Evolutionary conservation across 2,113 vertebrate species (phyloP), one percentile per base, ranked within the genome.

Genomic region (Vanacampus margaritifer): DNA sequence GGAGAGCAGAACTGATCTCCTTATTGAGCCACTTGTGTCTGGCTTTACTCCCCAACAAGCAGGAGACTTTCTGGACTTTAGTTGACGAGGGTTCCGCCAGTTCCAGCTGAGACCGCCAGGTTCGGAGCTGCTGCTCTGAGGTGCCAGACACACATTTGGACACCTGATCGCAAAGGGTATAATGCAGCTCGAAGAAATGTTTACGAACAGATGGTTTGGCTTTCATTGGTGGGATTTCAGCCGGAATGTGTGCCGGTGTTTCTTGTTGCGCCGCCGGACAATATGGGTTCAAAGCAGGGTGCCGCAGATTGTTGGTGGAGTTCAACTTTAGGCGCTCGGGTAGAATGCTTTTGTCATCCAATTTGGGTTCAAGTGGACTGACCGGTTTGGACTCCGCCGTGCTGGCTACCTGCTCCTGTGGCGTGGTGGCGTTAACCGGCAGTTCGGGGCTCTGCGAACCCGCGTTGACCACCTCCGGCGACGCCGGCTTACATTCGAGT

Each of bases 101-200:
- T 39, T 81, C 77, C 61, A 88, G 36, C 41, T 81, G 48, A 75
- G 84, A 84, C 63, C 72, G 43, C 91, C 89, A 92, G 48, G 71
- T 78, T 19, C 60, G 69, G 1, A 86, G 86, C 14, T 91, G 83
- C 21, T 80, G 76, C 11, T 62, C 74, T 0, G 67, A 72, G 16
- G 93, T 92, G 21, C 76, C 74, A 0, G 87, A 89, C 70, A 97
- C 94, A 0, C 84, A 91, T 74, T 66, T 82, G 0, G 93, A 90
- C 7, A 99, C 83, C 0, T 92, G 73, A 0, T 89, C 84, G 19
- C 93, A 94, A 26, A 98, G 85, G 1, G 89, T 92, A 0, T 89
- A 71, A 46, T 99, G 97, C 71, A 98, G 79, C 32, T 91, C 88
- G 16, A 87, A 73, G 51, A 99, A 98, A 68, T 85, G 88, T 48